phyloP scores from a whole-genome alignment of 2,888 invertebrate genomes.

The Ceraclea dissimilis region DNA sequence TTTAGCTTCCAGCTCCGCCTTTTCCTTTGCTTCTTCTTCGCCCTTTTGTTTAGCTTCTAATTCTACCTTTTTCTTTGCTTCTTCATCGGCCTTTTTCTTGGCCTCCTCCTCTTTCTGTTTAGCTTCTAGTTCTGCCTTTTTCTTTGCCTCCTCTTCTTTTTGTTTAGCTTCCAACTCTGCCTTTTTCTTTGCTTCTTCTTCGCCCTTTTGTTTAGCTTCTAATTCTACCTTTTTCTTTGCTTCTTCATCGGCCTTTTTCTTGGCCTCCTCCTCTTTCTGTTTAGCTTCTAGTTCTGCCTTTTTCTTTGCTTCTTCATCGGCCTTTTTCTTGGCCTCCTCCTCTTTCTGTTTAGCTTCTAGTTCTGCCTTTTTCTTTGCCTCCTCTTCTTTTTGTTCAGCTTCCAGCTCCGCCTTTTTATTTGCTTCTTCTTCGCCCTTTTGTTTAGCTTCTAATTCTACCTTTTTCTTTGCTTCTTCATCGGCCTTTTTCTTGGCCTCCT shows the following conservation, averaged over 20 bases:
- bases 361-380: slow-evolving; percentile 8
- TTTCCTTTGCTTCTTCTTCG: slow-evolving; percentile 7
- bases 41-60: slow-evolving; percentile 3
- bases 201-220: slow-evolving; percentile 24
- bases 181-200: slow-evolving; percentile 22
- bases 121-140: slow-evolving; percentile 16
- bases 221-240: slow-evolving; percentile 19
- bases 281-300: slow-evolving; percentile 6
- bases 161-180: slow-evolving; percentile 16
- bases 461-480: slow-evolving; percentile 16
- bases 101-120: slow-evolving; percentile 27
- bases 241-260: slow-evolving; percentile 21
- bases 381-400: slow-evolving; percentile 15
- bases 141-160: slow-evolving; percentile 16
- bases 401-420: slow-evolving; percentile 7
- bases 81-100: slow-evolving; percentile 26
- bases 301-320: neutral
- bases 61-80: slow-evolving; percentile 30
- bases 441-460: slow-evolving; percentile 10
- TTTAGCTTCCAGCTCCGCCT: slow-evolving; percentile 25
- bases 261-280: slow-evolving; percentile 2
- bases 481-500: no score
- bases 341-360: slow-evolving; percentile 15
- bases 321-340: slow-evolving; percentile 3
- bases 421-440: slow-evolving; percentile 7